Conservation (phyloP, 1,140 invertebrate species). For the Cryptotermes secundus region DNA sequence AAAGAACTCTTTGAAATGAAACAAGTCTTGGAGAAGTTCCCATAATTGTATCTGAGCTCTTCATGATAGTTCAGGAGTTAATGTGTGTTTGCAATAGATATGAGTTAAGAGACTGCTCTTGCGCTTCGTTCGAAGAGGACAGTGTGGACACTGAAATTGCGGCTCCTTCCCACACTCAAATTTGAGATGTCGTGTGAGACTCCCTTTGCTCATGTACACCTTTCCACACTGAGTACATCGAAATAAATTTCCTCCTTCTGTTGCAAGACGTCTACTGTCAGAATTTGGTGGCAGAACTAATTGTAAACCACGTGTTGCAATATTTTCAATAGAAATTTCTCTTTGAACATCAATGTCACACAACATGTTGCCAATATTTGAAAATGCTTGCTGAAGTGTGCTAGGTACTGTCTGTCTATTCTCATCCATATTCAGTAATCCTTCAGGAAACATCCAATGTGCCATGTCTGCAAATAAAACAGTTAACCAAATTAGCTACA, state of each 20-base stretch:
- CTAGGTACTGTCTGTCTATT: background rate
- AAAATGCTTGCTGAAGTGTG: background rate
- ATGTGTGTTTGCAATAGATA: slow-evolving; percentile 42
- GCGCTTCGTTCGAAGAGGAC: slow-evolving; percentile 39
- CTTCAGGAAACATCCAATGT: background rate
- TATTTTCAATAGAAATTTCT: background rate
- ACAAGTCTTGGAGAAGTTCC: no score
- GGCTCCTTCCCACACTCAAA: slow-evolving; percentile 36
- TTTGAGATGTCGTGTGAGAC: slow-evolving; percentile 49
- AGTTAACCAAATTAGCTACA: no score
- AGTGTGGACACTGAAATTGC: slow-evolving; percentile 39
- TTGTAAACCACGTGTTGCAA: background rate
- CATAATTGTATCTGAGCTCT: no score
- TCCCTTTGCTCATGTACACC: slow-evolving; percentile 48
- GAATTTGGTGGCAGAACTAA: background rate
- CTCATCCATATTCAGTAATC: background rate
- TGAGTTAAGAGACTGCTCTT: slow-evolving; percentile 38
- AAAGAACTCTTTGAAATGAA: no score
- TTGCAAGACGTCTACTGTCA: no score
- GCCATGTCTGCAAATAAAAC: background rate
- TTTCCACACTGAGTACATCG: slow-evolving; percentile 40
- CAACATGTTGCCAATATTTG: background rate
- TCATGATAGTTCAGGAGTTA: no score
- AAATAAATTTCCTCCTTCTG: background rate
- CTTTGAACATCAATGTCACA: background rate